Conservation (phyloP, 1,140 invertebrate genomes). For the Aphelinus certus region DNA sequence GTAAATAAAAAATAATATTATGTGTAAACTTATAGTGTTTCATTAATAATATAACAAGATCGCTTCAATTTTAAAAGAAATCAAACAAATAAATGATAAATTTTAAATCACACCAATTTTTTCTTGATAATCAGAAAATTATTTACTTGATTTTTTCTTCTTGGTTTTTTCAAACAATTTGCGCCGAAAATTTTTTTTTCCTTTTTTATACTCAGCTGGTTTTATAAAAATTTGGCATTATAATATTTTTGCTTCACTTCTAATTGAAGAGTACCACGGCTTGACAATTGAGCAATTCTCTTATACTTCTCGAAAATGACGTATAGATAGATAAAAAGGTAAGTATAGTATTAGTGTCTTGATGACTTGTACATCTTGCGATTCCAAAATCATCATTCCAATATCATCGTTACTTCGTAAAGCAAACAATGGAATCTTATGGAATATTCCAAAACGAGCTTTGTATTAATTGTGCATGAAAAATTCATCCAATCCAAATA, state of each 20-base stretch:
- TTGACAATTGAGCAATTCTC: no score
- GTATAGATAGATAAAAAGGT: no score
- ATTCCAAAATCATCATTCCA: no score
- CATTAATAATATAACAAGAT: slow-evolving; percentile 18
- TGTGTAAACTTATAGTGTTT: slow-evolving; percentile 25
- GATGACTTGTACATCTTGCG: no score
- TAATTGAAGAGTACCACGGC: not conserved
- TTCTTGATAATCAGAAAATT: not conserved
- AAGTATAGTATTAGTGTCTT: no score
- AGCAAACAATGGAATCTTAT: no score
- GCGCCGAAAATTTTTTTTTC: not conserved
- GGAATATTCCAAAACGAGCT: no score
- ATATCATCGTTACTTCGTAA: no score
- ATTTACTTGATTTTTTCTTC: not conserved
- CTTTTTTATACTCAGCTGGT: not conserved
- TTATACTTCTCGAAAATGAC: no score
- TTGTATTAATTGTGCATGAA: no score
- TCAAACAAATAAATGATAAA: slow-evolving; percentile 31
- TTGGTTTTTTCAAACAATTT: not conserved
- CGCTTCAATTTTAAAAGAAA: slow-evolving; percentile 18
- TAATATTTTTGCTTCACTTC: not conserved
- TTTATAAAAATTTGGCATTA: not conserved
- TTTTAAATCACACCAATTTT: slow-evolving; percentile 9
- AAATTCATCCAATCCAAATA: no score
- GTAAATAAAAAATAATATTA: slow-evolving; percentile 14